phyloP scores from a whole-genome alignment of 2,113 vertebrate genomes.

The Coracopsis vasa region DNA sequence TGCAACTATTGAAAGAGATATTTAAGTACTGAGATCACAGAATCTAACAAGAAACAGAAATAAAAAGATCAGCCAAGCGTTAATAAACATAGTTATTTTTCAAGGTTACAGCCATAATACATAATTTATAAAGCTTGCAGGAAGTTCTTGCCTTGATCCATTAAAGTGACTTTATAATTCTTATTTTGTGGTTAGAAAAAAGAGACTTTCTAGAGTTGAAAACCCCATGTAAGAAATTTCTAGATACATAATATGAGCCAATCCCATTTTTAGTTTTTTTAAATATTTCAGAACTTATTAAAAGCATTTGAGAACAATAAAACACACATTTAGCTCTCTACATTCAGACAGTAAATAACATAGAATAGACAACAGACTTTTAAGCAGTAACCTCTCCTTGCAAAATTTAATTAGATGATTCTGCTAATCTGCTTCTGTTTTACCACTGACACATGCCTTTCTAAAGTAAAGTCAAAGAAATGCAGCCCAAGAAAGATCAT shows the following conservation, averaged over 20 bases:
- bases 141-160: constrained; percentile 36
- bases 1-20: not conserved
- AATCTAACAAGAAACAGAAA: constrained; percentile 38
- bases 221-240: not conserved
- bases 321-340: not conserved
- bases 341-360: not conserved
- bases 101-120: constrained; percentile 42
- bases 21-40: constrained; percentile 40
- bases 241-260: not conserved
- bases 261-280: constrained; percentile 1
- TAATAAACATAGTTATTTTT: constrained; percentile 58
- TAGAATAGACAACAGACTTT: not conserved
- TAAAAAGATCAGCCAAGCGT: constrained; percentile 23
- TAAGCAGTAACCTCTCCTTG: not conserved
- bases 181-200: constrained; percentile 1
- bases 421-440: constrained; percentile 30
- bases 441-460: not conserved
- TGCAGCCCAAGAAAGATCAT: not conserved
- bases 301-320: constrained; percentile 40
- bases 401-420: constrained; percentile 25
- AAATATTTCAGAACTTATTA: constrained; percentile 14
- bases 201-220: not conserved
- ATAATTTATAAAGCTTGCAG: constrained; percentile 59
- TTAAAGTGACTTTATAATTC: constrained; percentile 43
- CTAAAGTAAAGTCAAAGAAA: not conserved